A percentile compares a stretch with the other conserved stretches of the same genome.
Evolutionary conservation across 2,888 invertebrate genomes (phyloP).

Genomic region (Thumatha senex): DNA sequence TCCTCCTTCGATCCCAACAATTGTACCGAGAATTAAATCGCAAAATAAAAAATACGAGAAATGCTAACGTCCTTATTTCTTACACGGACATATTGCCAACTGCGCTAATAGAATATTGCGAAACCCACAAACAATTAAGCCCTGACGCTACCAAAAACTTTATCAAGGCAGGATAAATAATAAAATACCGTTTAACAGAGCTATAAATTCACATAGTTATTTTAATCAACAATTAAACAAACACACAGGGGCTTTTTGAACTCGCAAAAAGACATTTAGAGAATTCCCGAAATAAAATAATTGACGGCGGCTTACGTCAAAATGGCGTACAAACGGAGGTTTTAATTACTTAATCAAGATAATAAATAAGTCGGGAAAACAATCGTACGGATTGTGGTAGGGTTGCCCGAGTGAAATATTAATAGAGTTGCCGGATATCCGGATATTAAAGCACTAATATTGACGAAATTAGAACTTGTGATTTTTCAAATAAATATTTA

Average conservation of each 20-base stretch:
- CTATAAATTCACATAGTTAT: constrained; percentile 31
- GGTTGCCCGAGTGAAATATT: background rate
- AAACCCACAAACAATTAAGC: too few species aligned
- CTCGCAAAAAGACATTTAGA: constrained; percentile 22
- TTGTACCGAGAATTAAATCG: too few species aligned
- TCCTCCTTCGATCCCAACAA: too few species aligned
- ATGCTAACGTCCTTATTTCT: too few species aligned
- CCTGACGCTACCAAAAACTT: too few species aligned
- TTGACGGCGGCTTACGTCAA: constrained; percentile 22
- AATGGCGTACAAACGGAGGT: constrained; percentile 6
- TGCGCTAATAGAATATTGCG: too few species aligned
- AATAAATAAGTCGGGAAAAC: constrained; percentile 22
- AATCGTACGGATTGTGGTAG: constrained; percentile 5
- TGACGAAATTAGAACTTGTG: background rate
- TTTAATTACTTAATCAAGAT: constrained; percentile 30
- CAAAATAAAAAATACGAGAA: too few species aligned
- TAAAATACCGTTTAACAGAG: constrained; percentile 19
- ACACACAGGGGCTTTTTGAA: constrained; percentile 19
- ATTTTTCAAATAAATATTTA: too few species aligned
- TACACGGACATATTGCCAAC: too few species aligned
- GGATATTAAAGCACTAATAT: background rate
- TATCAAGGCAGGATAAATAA: background rate
- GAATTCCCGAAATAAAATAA: constrained; percentile 39
- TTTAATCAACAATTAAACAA: constrained; percentile 41
- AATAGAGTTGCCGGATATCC: background rate